Evolutionary conservation across 2,113 vertebrate species (phyloP), one percentile per base, ranked within the genome.

Genomic region (Fregetta grallaria): DNA sequence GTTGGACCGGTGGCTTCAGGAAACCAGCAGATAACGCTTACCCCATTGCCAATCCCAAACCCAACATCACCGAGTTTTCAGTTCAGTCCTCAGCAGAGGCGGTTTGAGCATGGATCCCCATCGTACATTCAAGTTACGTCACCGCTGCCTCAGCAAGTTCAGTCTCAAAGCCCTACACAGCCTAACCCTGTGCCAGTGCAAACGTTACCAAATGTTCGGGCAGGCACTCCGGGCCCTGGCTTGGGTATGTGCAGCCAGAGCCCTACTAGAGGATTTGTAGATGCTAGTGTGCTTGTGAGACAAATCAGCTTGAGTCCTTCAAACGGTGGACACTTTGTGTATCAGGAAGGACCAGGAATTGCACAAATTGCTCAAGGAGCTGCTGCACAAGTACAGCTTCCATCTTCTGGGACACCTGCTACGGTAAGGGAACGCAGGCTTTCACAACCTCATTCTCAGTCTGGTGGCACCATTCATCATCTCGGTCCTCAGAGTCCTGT

Each of bases 91-190:
- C 96, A 98, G 84, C 98, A 99, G 96, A 98, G 99, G 97, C 97
- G 99, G 38, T 99, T 99, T 61, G 99, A 99, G 55, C 98, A 98
- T 89, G 98, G 98, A 17, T 98, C 99, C 91, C 99, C 94, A 1
- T 99, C 99, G 1, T 99, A 99, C 75, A 99, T 99, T 82, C 99
- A 99, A 82, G 99, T 99, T 62, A 98, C 99, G 1, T 99, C 99
- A 4, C 99, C 99, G 1, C 96, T 99, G 70, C 98, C 99, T 15
- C 99, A 99, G 19, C 96, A 99, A 9, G 98, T 99, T 55, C 99
- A 99, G 94, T 98, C 99, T 22, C 99, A 99, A 71, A 99, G 99
- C 95, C 99, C 99, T 58, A 99, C 99, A 0, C 99, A 99, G 95
- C 99, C 99, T 16, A 99, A 97, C 95, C 98, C 99, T 0, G 98